Conservation (phyloP, 2,113 vertebrate species). For the Cairina moschata region DNA sequence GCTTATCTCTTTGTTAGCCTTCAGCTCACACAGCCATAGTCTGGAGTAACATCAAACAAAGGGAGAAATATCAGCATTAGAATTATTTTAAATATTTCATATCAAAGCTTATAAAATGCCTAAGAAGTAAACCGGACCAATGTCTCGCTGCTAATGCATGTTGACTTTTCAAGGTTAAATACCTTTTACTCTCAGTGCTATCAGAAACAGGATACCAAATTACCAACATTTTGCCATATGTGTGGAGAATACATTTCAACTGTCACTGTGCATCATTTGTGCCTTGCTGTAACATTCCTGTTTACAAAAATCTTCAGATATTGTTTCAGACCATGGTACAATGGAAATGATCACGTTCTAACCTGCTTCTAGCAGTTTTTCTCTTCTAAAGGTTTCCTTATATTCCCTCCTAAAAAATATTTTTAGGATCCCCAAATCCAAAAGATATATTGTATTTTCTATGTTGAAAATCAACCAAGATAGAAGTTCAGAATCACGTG, state of each 20-base stretch:
- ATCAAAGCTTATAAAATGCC: neutral
- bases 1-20: constrained; percentile 11
- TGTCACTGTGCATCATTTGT: neutral
- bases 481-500: neutral
- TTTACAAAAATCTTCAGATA: neutral
- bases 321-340: neutral
- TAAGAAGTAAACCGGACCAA: neutral
- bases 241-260: neutral
- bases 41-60: neutral
- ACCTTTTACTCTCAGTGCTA: neutral
- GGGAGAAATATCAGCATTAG: neutral
- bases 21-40: neutral
- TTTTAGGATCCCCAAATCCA: neutral
- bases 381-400: neutral
- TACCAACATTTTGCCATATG: neutral
- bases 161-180: neutral
- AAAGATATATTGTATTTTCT: neutral
- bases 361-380: neutral
- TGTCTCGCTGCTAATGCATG: neutral
- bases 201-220: neutral
- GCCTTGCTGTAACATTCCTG: neutral
- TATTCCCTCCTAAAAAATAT: neutral
- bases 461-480: neutral
- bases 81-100: constrained; percentile 12
- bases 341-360: neutral